These are phyloP conservation scores for Allenopithecus nigroviridis DNA, from an alignment of 2,797 vertebrate species.

Conservation along the genomic window DNA sequence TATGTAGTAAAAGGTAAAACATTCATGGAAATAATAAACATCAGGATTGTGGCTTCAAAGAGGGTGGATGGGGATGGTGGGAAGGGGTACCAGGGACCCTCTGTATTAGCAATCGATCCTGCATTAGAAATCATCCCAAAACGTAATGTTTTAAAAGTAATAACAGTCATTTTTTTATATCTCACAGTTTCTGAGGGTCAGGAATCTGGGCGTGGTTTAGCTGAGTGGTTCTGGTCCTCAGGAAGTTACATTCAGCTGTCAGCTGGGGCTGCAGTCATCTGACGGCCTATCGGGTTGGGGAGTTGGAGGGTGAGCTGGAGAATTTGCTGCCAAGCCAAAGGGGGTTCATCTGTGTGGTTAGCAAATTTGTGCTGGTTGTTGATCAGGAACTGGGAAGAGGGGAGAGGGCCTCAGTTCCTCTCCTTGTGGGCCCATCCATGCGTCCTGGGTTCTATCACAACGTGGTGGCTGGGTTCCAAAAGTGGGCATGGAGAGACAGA, in stretches of 20 bases:
- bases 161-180: neutral
- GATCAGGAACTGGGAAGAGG: neutral
- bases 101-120: neutral
- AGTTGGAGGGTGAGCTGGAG: neutral
- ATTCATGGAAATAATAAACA: neutral
- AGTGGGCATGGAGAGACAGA: neutral
- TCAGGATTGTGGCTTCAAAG: neutral
- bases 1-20: neutral
- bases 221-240: neutral
- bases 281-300: neutral
- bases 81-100: neutral
- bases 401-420: neutral
- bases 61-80: neutral
- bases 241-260: neutral
- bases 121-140: neutral
- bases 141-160: neutral
- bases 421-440: accelerated
- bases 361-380: neutral
- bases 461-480: neutral
- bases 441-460: neutral
- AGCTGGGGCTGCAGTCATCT: neutral
- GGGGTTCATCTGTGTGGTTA: neutral
- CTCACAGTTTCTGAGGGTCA: neutral
- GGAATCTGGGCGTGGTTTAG: neutral
- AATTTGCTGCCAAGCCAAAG: neutral